Evolutionary conservation across 2,888 invertebrate genomes (phyloP).

Genomic region (Zygaena filipendulae): DNA sequence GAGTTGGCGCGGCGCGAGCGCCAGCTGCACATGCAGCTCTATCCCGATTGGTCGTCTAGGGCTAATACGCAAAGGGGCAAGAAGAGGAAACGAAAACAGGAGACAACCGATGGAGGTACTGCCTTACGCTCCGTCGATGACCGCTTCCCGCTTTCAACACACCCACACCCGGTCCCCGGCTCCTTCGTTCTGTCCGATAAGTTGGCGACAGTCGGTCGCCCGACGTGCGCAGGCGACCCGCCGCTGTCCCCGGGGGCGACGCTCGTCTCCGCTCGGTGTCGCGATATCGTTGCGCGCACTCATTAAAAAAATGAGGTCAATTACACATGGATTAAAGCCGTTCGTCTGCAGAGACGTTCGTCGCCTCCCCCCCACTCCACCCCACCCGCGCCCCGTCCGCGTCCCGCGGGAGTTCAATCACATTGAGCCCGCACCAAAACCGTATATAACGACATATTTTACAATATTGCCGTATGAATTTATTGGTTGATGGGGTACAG

Average conservation of each 20-base stretch:
- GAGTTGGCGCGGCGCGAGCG: constrained; percentile 98
- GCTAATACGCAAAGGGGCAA: constrained; percentile 99
- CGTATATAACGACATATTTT: constrained; percentile 37
- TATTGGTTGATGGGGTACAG: constrained; percentile 64
- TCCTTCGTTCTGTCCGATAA: constrained; percentile 15
- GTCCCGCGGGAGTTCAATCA: constrained; percentile 46
- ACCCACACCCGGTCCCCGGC: constrained; percentile 11
- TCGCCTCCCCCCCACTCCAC: constrained; percentile 30
- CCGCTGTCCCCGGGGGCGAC: constrained; percentile 26
- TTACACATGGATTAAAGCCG: constrained; percentile 52
- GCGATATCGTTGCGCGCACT: constrained; percentile 28
- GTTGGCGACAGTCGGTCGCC: constrained; percentile 12
- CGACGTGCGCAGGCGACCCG: constrained; percentile 14
- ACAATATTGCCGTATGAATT: constrained; percentile 56
- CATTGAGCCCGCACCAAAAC: constrained; percentile 41
- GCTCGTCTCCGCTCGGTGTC: constrained; percentile 34
- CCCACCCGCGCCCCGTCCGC: constrained; percentile 20
- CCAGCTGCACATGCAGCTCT: constrained; percentile 98
- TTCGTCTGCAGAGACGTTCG: constrained; percentile 41
- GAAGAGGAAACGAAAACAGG: constrained; percentile 99
- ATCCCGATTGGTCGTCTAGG: constrained; percentile 99
- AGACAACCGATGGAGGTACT: constrained; percentile 96
- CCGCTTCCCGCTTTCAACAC: constrained; percentile 31
- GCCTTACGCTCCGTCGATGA: constrained; percentile 51
- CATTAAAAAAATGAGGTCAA: constrained; percentile 58